Evolutionary conservation across 1,140 invertebrate species (phyloP).

Genomic region (Proales similis): DNA sequence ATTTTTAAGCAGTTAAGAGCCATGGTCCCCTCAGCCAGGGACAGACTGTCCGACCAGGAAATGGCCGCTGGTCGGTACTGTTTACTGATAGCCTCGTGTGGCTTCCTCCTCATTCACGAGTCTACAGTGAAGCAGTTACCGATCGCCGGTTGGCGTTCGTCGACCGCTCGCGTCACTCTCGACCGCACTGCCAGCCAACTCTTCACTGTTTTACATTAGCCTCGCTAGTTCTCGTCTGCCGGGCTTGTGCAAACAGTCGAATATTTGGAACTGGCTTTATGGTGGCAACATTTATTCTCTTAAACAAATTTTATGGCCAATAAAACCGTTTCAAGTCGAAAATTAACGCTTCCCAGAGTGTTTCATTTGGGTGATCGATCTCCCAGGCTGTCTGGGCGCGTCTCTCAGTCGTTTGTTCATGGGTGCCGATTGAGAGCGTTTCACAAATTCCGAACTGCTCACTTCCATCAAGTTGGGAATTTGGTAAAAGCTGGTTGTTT

Average conservation of each 20-base stretch:
- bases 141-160: neutral
- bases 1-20: constrained; percentile 24
- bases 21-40: neutral
- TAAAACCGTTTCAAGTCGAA: neutral
- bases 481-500: constrained; percentile 5
- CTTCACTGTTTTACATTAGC: constrained; percentile 36
- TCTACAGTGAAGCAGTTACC: neutral
- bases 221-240: constrained; percentile 17
- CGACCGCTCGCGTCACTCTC: no score
- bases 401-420: neutral
- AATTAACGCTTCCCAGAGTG: neutral
- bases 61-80: constrained; percentile 11
- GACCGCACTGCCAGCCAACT: no score
- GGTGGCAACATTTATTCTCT: neutral
- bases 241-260: constrained; percentile 27
- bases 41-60: neutral
- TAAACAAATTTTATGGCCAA: neutral
- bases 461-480: constrained; percentile 7
- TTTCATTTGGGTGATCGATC: neutral
- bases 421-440: neutral
- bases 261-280: neutral
- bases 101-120: neutral
- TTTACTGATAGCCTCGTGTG: constrained; percentile 35
- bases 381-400: neutral
- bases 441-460: constrained; percentile 10